Evolutionary conservation across 1,140 invertebrate genomes (phyloP).

Genomic region (Polypedilum vanderplanki): DNA sequence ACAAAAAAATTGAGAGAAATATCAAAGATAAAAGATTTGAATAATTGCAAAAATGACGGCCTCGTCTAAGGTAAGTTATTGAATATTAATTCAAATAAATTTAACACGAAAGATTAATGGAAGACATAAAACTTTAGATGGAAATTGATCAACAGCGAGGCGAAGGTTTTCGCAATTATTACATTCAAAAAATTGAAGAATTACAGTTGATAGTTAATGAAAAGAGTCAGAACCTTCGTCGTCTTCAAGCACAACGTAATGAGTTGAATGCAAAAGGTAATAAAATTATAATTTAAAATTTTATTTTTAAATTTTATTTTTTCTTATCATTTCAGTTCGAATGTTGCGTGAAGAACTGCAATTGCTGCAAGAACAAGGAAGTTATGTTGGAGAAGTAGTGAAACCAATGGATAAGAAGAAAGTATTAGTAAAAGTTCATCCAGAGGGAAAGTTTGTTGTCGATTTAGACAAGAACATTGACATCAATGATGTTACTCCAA

Average conservation of each 20-base stretch:
- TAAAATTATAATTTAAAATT: neutral
- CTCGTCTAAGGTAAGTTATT: constrained; percentile 25
- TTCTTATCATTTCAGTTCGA: constrained; percentile 58
- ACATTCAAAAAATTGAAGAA: constrained; percentile 96
- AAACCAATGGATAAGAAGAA: constrained; percentile 99
- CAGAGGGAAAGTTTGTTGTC: constrained; percentile 99
- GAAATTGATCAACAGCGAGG: constrained; percentile 75
- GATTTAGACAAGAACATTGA: constrained; percentile 99
- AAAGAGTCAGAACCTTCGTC: constrained; percentile 93
- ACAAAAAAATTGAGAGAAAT: neutral
- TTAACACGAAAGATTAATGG: neutral
- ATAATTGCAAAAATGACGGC: constrained; percentile 25
- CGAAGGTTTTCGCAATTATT: constrained; percentile 90
- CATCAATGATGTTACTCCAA: constrained; percentile 95
- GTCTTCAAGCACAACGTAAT: constrained; percentile 97
- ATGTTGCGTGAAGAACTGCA: constrained; percentile 97
- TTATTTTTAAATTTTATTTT: neutral
- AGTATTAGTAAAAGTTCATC: constrained; percentile 98
- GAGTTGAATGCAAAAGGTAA: constrained; percentile 98
- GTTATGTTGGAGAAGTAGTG: constrained; percentile 98
- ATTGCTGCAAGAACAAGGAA: constrained; percentile 97
- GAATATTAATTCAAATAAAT: neutral
- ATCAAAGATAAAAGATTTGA: no score
- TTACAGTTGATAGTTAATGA: constrained; percentile 91
- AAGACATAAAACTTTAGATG: constrained; percentile 57